These are phyloP conservation scores for Selenia dentaria DNA, from an alignment of 2,888 invertebrate genomes.

Conservation along the genomic window DNA sequence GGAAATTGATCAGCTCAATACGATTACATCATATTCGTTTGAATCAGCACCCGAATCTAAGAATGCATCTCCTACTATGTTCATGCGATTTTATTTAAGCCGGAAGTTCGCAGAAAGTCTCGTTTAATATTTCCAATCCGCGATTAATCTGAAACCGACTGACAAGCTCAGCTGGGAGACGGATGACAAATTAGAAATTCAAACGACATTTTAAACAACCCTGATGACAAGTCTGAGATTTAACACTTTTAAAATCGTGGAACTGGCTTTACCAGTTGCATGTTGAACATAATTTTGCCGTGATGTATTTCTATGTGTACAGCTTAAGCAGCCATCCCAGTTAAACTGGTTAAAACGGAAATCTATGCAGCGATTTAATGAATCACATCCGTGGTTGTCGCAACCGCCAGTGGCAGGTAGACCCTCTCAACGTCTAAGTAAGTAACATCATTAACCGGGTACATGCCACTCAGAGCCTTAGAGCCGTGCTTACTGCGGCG, in stretches of 20 bases:
- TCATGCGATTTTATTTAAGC: slow-evolving; percentile 23
- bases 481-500: slow-evolving; percentile 16
- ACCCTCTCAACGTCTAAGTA: slow-evolving; percentile 37
- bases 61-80: slow-evolving; percentile 24
- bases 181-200: slow-evolving; percentile 34
- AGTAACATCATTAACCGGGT: slow-evolving; percentile 49
- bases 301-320: slow-evolving; percentile 42
- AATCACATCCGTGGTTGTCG: slow-evolving; percentile 71
- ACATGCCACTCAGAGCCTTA: slow-evolving; percentile 31
- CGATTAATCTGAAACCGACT: slow-evolving; percentile 42
- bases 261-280: slow-evolving; percentile 26
- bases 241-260: slow-evolving; percentile 23
- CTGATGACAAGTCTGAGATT: slow-evolving; percentile 28
- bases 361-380: slow-evolving; percentile 72
- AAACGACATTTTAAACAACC: slow-evolving; percentile 27
- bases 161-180: slow-evolving; percentile 24
- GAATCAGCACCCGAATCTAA: slow-evolving; percentile 23
- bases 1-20: slow-evolving; percentile 24
- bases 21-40: slow-evolving; percentile 29
- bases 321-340: slow-evolving; percentile 47
- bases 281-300: slow-evolving; percentile 26
- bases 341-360: slow-evolving; percentile 75
- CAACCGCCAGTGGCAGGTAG: slow-evolving; percentile 47
- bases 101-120: slow-evolving; percentile 43
- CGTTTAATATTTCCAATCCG: slow-evolving; percentile 35